Evolutionary conservation across 2,797 vertebrate genomes (phyloP), one percentile per base, ranked within the genome.

Genomic region (Notolabrus celidotus): DNA sequence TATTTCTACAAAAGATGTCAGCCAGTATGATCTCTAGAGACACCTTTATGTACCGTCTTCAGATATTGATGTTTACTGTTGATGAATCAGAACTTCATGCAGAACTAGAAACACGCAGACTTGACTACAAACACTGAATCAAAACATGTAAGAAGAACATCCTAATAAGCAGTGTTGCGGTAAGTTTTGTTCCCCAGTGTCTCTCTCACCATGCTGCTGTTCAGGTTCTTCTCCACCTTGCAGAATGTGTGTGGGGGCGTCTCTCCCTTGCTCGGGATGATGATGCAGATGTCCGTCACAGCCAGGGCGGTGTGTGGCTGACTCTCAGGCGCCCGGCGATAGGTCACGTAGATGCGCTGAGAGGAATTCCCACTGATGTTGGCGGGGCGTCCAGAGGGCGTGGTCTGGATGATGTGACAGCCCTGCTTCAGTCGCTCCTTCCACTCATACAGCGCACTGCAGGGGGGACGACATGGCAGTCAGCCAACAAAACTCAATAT

Each of bases 271-370:
- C 96, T 95, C 0, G 97, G 96, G 65, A 98, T 90, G 81, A 98
- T 98, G 82, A 99, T 95, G 89, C 97, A 99, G 70, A 99, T 93
- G 85, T 99, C 97, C 0, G 97, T 99, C 79, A 98, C 96, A 14
- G 96, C 97, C 90, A 98, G 77, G 0, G 94, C 92, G 25, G 96
- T 94, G 63, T 96, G 96, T 0, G 94, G 92, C 88, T 95, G 96
- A 79, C 89, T 95, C 74, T 97, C 96, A 0, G 93, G 92, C 2
- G 96, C 96, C 71, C 97, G 93, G 27, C 97, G 95, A 86, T 95
- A 98, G 5, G 96, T 98, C 86, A 98, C 74, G 61, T 96, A 97
- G 64, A 97, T 95, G 20, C 95, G 93, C 67, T 98, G 97, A 0
- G 97, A 97, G 0, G 97, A 97, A 27, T 96, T 94, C 12, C 91